These are phyloP conservation scores for Fukomys damarensis DNA, from an alignment of 2,113 vertebrate genomes.

Conservation along the genomic window DNA sequence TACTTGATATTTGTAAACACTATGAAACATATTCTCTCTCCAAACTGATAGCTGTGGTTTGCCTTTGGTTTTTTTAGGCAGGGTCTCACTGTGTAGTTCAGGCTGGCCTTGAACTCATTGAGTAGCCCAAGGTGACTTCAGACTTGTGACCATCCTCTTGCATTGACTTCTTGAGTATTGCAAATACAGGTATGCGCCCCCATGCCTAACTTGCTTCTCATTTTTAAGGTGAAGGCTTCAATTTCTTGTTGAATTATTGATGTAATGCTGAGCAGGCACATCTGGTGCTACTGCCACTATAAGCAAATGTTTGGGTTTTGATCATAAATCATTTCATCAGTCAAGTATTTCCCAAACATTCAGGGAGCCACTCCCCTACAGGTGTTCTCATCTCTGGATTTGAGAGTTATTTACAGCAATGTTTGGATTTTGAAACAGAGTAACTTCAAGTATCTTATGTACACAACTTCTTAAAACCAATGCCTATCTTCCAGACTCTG, in stretches of 20 bases:
- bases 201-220: neutral
- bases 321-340: neutral
- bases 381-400: neutral
- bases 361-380: neutral
- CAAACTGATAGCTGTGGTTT: neutral
- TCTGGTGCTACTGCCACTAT: neutral
- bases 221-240: neutral
- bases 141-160: neutral
- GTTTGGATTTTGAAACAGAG: neutral
- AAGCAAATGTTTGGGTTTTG: conserved; percentile 18
- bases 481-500: neutral
- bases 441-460: neutral
- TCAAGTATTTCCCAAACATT: conserved; percentile 5
- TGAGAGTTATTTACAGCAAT: neutral
- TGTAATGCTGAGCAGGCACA: neutral
- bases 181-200: neutral
- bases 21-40: neutral
- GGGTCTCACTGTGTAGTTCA: neutral
- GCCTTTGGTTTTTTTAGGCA: neutral
- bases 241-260: conserved; percentile 1
- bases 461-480: neutral
- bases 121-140: neutral
- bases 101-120: neutral
- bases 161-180: neutral
- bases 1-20: conserved; percentile 63